These are phyloP conservation scores for Hydrolagus colliei DNA, from an alignment of 2,797 vertebrate genomes.

Conservation along the genomic window DNA sequence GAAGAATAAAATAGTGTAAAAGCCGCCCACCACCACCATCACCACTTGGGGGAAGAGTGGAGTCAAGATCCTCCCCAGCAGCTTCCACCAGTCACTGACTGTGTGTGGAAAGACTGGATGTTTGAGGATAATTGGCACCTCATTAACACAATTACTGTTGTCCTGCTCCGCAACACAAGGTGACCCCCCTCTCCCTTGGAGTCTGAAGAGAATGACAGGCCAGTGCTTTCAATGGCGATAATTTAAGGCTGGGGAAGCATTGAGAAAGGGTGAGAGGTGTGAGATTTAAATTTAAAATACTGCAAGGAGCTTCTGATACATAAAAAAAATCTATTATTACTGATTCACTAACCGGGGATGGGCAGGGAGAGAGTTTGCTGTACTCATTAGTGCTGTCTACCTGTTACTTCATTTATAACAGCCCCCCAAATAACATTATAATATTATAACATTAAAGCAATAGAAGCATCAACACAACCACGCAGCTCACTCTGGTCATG, in stretches of 20 bases:
- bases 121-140: neutral
- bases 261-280: neutral
- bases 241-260: neutral
- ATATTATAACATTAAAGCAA: neutral
- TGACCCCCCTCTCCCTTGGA: neutral
- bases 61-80: neutral
- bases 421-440: neutral
- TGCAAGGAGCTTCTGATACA: neutral
- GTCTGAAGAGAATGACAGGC: neutral
- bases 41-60: neutral
- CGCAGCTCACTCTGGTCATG: neutral
- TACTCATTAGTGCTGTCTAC: neutral
- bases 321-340: neutral
- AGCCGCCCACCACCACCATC: neutral
- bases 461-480: neutral
- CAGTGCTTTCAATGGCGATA: neutral
- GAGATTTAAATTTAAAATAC: too few relatives aligned
- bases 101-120: neutral
- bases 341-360: neutral
- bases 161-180: neutral
- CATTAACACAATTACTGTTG: constrained; percentile 1
- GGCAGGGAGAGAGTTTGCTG: neutral
- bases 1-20: neutral
- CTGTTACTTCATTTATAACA: neutral
- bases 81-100: neutral